Base-by-base conservation (phyloP, 2,888 invertebrate species). In the Lepidochitona cinerea region DNA sequence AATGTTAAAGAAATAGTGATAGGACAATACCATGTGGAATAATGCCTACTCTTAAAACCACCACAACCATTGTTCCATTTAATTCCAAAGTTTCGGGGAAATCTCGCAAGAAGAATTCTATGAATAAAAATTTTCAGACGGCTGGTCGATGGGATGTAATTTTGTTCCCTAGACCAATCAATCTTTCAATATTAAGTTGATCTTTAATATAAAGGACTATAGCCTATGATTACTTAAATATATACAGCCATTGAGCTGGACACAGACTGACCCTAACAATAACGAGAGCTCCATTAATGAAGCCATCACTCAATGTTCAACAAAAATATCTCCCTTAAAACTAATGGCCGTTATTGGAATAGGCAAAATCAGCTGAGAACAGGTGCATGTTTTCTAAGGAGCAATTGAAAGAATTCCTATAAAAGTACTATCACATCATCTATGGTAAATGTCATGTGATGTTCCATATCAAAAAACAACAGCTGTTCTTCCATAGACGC, bases 381-480 rank as follows among this genome's bases (percentile, higher is more conserved):
- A 29, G 23, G 59, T 29, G 59, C 23, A 23, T 29, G 26, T 14
- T 29, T 23, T 29, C 59, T 59, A 32, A 29, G 18, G 29, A 23
- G 32, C 29, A 14, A 14, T 26, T 23, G 59, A 29, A 14, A 59
- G 26, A 49, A 49, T 49, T 59, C 59, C 59, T 59, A 29, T 59
- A 49, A 49, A 59, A 29, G 59, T 59, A 59, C 26, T 59, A 59
- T 59, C 59, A 29, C 23, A 59, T 59, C 59, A 59, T 59, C 59
- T 59, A 29, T 32, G 29, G 26, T 29, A 59, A 59, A 59, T 59
- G 59, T 59, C 59, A 59, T 59, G 59, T 59, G 29, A 23, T 29
- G 59, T 59, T 59, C 23, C 59, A 59, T 59, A 59, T 59, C 59
- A 59, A 59, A 59, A 59, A 59, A 59, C 59, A 59, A 59, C 59